Evolutionary conservation across 2,113 vertebrate genomes (phyloP).

Genomic region (Epinephelus cyanopodus): DNA sequence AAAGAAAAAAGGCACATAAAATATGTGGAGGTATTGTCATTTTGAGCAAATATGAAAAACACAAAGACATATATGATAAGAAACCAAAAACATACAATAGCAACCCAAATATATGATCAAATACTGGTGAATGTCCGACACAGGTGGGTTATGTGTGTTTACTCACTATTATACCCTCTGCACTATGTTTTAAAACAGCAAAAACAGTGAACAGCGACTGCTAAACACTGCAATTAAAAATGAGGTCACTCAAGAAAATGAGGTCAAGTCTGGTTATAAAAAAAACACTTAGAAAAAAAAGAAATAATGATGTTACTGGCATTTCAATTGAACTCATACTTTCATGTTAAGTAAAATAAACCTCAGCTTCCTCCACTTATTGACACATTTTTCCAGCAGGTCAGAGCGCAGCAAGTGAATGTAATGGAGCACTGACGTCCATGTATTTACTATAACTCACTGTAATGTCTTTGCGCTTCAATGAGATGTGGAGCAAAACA

Average conservation of each 20-base stretch:
- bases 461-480: constrained; percentile 67
- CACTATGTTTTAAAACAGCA: not conserved
- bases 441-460: constrained; percentile 84
- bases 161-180: not conserved
- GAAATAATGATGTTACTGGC: constrained; percentile 46
- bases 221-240: not conserved
- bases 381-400: not conserved
- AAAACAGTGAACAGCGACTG: constrained; percentile 1
- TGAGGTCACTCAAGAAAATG: not conserved
- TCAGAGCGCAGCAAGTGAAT: not conserved
- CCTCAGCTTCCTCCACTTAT: not conserved
- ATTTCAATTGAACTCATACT: constrained; percentile 39
- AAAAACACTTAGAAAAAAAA: not conserved
- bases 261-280: not conserved
- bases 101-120: constrained; percentile 15
- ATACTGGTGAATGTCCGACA: not conserved
- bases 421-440: constrained; percentile 85
- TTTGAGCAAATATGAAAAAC: constrained; percentile 42
- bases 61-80: constrained; percentile 35
- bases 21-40: constrained; percentile 21
- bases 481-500: constrained; percentile 67
- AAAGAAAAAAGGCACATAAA: constrained; percentile 36
- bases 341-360: constrained; percentile 1
- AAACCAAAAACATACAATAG: constrained; percentile 16
- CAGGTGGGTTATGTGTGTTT: not conserved